These are phyloP conservation scores for Eudyptes chrysolophus DNA, from an alignment of 2,113 vertebrate genomes.

Conservation along the genomic window DNA sequence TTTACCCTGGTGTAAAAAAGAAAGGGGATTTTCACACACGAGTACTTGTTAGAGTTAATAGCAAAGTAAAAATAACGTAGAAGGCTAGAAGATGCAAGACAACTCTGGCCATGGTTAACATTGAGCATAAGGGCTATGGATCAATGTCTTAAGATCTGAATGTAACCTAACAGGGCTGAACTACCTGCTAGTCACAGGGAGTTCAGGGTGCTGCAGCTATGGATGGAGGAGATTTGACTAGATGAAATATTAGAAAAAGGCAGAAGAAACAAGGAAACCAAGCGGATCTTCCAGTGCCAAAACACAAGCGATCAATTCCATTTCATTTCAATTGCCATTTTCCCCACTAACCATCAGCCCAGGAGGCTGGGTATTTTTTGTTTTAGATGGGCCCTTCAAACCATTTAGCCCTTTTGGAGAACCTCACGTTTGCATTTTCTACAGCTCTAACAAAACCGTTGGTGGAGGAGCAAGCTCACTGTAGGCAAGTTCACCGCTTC, in stretches of 20 bases:
- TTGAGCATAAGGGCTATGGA: neutral
- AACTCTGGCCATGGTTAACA: slow-evolving; percentile 26
- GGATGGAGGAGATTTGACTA: neutral
- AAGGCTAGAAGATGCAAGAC: slow-evolving; percentile 52
- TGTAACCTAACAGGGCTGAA: neutral
- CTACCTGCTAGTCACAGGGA: neutral
- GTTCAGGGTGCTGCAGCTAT: neutral
- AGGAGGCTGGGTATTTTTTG: neutral
- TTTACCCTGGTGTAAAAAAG: slow-evolving; percentile 71
- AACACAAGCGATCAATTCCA: neutral
- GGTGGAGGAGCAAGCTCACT: neutral
- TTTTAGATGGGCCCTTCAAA: neutral
- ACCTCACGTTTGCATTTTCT: neutral
- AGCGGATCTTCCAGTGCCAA: neutral
- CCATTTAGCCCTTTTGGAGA: neutral
- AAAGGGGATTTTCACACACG: neutral
- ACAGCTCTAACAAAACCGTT: neutral
- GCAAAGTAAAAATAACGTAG: neutral
- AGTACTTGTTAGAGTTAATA: slow-evolving; percentile 34
- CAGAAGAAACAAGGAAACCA: neutral
- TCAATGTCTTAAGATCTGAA: neutral
- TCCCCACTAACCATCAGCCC: neutral
- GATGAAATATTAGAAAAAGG: neutral
- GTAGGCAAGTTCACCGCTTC: neutral
- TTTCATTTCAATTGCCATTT: neutral